Evolutionary conservation across 2,113 vertebrate species (phyloP), one percentile per base, ranked within the genome.

Genomic region (Sphaerodactylus townsendi): DNA sequence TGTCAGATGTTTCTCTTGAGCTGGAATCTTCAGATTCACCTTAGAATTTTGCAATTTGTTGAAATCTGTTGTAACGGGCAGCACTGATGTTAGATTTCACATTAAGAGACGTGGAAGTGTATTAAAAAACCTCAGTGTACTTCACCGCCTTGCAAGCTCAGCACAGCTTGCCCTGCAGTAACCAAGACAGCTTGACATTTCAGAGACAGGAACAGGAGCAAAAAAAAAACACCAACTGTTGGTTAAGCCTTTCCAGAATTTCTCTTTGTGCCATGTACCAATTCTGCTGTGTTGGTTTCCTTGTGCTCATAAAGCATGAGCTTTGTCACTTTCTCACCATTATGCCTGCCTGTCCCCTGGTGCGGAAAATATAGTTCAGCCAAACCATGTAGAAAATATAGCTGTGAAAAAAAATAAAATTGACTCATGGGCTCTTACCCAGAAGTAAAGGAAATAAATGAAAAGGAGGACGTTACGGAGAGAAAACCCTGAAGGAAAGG

Each of bases 141-240:
- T 10, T 70, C n/a, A 46, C 44, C 15, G 35, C 74, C 39, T 46
- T 71, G 14, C 17, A 39, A 77, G 62, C 72, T 81, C 50, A 37
- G 79, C 25, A 48, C 72, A 71, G 39, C 50, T 74, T 74, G 71
- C 21, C n/a, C 68, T 81, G 72, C 15, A 2, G 84, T 86, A 86
- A 81, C 70, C 50, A 81, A 86, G 78, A 66, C 78, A 81, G 59
- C 71, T 19, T 69, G 71, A 59, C 48, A 75, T 81, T 76, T 69
- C 30, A 75, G 37, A 69, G 48, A 10, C 62, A 46, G 78, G 44
- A 85, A 25, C 69, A 59, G 72, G 48, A 86, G 77, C 50, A 71
- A 70, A 78, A 75, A 78, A 71, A 72, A 78, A 84, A 68, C 79
- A 81, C 78, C 78, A 48, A 86, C 71, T 76, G 72, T 76, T 76